Base-by-base conservation (phyloP, 2,797 vertebrate genomes). In the Sebastes elongatus region DNA sequence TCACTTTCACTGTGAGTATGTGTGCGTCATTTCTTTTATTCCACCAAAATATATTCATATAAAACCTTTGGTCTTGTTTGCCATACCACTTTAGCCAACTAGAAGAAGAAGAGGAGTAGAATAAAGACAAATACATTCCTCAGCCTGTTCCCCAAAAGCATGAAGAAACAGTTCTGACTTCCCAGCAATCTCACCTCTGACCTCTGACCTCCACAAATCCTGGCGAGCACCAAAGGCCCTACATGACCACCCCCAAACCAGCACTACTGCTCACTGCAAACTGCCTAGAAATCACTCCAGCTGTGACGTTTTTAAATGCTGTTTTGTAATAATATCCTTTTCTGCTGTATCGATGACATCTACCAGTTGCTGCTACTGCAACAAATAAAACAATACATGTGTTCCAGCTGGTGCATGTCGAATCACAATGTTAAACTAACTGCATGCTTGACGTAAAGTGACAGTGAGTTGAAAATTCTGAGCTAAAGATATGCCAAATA, bases 161-260 rank as follows among this genome's bases (percentile, higher is more conserved):
- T 92, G 83, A 84, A 86, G 81, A 88, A 92, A 85, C 80, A 77
- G 74, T 93, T 90, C 90, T 74, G 88, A 86, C 92, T 91, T 93
- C 87, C 89, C 87, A 78, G 87, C 86, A 32, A 83, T 91, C 90
- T 94, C 81, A 93, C 82, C 94, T 94, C 90, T 96, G 85, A 95
- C 94, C 94, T 95, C 84, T 95, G 93, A 96, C 94, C 94, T 89
- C 88, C 81, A 92, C 92, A 94, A 94, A 96, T 94, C 93, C 93
- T 67, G 78, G 82, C 78, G 35, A 82, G 82, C 71, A 84, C 91
- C 64, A 85, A 74, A 74, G 81, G 88, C 84, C 85, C 80, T 78
- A 72, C 77, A 71, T 76, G 86, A 87, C 86, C 84, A 76, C 71
- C 82, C 88, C 88, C 71, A 85, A 87, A 86, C 67, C 74, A 75